A percentile compares a stretch with the other conserved stretches of the same genome.
These are phyloP conservation scores for Pelusios castaneus DNA, from an alignment of 2,113 vertebrate genomes.

Conservation along the genomic window DNA sequence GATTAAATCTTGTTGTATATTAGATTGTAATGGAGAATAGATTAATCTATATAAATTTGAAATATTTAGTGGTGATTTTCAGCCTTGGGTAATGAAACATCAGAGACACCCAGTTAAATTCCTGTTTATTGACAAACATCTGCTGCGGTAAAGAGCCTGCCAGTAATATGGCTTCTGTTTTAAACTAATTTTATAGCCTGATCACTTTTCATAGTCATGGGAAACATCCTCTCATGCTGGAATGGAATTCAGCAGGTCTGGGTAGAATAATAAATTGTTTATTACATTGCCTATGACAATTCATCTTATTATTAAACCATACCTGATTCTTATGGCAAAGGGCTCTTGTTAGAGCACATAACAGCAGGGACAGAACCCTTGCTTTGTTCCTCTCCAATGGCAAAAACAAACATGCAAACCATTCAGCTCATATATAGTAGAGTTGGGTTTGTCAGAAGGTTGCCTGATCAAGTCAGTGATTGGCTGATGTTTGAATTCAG, in stretches of 20 bases:
- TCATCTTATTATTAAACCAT: not conserved
- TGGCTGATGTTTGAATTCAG: not conserved
- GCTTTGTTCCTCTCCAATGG: not conserved
- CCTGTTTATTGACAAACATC: slow-evolving; percentile 44
- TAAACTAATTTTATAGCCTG: slow-evolving; percentile 43
- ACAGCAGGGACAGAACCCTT: not conserved
- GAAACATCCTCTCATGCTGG: slow-evolving; percentile 31
- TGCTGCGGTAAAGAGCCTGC: slow-evolving; percentile 31
- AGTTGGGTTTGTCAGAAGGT: slow-evolving; percentile 13
- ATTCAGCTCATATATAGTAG: not conserved
- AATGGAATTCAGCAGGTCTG: slow-evolving; percentile 13
- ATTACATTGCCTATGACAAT: not conserved
- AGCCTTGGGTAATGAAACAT: slow-evolving; percentile 40
- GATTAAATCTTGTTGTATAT: slow-evolving; percentile 23
- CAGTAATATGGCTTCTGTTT: slow-evolving; percentile 37
- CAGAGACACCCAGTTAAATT: slow-evolving; percentile 30
- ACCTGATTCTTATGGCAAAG: not conserved
- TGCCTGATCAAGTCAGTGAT: not conserved
- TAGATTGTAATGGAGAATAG: not conserved
- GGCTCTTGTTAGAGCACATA: not conserved
- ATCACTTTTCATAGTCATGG: slow-evolving; percentile 7
- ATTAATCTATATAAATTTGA: slow-evolving; percentile 44
- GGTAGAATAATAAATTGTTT: not conserved
- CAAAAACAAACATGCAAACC: not conserved
- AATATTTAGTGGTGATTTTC: slow-evolving; percentile 47